Conservation (phyloP, 1,140 invertebrate genomes). For the Cherax destructor region DNA sequence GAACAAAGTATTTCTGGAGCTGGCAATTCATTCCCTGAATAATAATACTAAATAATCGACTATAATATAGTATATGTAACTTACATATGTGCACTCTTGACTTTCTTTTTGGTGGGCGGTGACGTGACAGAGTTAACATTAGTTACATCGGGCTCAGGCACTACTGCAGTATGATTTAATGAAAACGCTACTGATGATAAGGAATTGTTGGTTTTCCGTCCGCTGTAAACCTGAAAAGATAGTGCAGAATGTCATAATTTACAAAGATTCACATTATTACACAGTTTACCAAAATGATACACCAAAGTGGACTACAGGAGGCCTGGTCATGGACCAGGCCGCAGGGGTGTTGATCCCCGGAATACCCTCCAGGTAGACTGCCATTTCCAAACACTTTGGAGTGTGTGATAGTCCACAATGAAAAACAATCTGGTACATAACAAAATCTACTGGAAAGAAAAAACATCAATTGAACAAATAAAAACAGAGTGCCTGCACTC, state of each 20-base stretch:
- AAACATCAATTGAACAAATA: no score
- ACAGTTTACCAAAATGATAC: no score
- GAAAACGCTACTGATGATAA: constrained; percentile 79
- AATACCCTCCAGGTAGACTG: no score
- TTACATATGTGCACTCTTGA: constrained; percentile 83
- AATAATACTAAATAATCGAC: neutral
- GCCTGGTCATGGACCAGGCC: no score
- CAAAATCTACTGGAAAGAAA: no score
- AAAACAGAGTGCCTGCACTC: no score
- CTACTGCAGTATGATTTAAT: constrained; percentile 73
- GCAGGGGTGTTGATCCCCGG: no score
- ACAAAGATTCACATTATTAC: no score
- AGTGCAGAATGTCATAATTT: neutral
- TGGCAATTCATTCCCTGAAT: neutral
- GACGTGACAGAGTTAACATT: constrained; percentile 80
- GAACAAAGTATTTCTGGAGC: neutral
- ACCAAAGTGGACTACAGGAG: no score
- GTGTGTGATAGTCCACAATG: no score
- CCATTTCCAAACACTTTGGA: no score
- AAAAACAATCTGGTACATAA: no score
- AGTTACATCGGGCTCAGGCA: constrained; percentile 83
- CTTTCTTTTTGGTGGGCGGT: constrained; percentile 78
- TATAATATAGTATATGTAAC: constrained; percentile 69
- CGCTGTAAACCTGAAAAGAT: constrained; percentile 70
- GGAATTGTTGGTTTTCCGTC: constrained; percentile 90